phyloP scores from a whole-genome alignment of 2,888 invertebrate genomes.

The Stictocephala bisonia region DNA sequence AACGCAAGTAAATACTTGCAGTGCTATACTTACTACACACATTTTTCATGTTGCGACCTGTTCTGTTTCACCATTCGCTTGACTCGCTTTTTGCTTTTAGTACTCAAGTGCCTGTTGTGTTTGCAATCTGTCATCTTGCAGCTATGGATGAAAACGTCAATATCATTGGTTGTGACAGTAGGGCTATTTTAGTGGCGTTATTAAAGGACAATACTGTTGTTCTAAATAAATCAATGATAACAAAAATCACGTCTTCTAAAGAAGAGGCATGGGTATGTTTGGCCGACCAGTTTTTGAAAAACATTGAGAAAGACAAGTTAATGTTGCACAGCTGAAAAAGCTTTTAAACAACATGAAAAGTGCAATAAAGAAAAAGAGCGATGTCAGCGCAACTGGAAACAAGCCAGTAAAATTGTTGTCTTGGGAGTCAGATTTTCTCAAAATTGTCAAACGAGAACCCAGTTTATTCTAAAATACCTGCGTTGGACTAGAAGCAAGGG shows the following conservation, averaged over 20 bases:
- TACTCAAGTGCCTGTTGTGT: too few relatives aligned
- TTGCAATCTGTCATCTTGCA: slow-evolving; percentile 6
- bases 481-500: neutral
- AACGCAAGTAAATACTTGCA: too few relatives aligned
- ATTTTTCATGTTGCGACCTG: too few relatives aligned
- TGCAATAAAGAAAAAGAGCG: neutral
- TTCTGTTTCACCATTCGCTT: too few relatives aligned
- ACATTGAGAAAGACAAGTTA: neutral
- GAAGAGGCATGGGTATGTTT: slow-evolving; percentile 3
- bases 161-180: neutral
- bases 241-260: neutral
- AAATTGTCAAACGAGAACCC: neutral
- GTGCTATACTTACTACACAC: too few relatives aligned
- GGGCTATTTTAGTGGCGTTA: slow-evolving; percentile 3
- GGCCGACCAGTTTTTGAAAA: neutral
- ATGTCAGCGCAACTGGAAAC: slow-evolving; percentile 6
- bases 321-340: neutral
- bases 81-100: too few relatives aligned
- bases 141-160: neutral
- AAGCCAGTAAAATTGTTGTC: neutral
- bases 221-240: slow-evolving; percentile 3
- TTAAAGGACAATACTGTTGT: slow-evolving; percentile 1
- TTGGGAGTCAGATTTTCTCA: slow-evolving; percentile 9
- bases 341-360: neutral
- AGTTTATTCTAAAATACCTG: slow-evolving; percentile 3